Evolutionary conservation across 2,113 vertebrate species (phyloP).

Genomic region (Sinocyclocheilus anshuiensis): DNA sequence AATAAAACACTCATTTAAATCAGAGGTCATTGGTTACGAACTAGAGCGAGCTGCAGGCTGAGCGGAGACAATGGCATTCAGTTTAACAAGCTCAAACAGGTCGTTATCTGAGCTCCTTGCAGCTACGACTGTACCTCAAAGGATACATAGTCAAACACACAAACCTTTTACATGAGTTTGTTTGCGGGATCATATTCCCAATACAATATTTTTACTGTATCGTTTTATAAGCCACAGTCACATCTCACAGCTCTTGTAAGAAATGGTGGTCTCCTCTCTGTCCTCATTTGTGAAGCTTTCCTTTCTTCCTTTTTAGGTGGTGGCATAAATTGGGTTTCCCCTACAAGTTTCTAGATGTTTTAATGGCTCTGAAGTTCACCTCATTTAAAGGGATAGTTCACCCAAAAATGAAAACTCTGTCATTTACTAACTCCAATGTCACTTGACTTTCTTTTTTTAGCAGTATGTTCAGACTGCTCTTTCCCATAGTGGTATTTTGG

Average conservation of each 20-base stretch:
- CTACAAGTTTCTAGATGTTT: neutral
- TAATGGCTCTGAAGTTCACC: neutral
- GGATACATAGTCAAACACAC: slow-evolving; percentile 7
- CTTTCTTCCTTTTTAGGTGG: neutral
- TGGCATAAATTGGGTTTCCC: neutral
- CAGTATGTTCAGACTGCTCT: neutral
- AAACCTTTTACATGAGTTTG: neutral
- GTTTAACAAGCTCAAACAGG: slow-evolving; percentile 23
- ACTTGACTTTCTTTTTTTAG: too few relatives aligned
- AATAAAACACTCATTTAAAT: slow-evolving; percentile 25
- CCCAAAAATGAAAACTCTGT: neutral
- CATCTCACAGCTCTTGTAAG: neutral
- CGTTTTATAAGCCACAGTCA: neutral
- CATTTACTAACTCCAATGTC: neutral
- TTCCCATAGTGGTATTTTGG: neutral
- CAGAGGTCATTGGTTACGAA: slow-evolving; percentile 11
- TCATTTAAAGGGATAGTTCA: neutral
- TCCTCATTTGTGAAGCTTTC: neutral
- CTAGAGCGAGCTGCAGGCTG: slow-evolving; percentile 17
- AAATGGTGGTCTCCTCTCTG: neutral
- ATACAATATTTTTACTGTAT: neutral
- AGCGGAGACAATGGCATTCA: slow-evolving; percentile 27
- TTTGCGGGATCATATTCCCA: neutral
- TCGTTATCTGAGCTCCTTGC: slow-evolving; percentile 6
- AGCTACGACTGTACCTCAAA: neutral